A percentile compares a stretch with the other conserved stretches of the same genome.
These are phyloP conservation scores for Cerceris rybyensis DNA, from an alignment of 2,888 invertebrate genomes.

Conservation along the genomic window DNA sequence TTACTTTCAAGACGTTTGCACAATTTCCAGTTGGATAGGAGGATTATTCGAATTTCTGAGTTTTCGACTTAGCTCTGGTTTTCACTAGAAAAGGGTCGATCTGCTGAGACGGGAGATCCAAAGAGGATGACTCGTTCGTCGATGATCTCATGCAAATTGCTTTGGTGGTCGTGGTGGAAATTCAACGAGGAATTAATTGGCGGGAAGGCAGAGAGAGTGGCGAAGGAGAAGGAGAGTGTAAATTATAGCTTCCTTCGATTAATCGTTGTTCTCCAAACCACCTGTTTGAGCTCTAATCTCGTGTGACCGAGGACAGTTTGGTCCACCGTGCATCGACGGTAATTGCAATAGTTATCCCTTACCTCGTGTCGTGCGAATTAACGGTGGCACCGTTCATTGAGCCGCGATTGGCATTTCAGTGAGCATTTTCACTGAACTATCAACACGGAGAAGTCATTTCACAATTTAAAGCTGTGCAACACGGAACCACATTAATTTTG, in stretches of 20 bases:
- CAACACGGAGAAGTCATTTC: neutral
- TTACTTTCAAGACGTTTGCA: no score
- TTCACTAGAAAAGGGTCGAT: no score
- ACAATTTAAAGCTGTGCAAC: neutral
- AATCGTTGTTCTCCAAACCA: conserved; percentile 57
- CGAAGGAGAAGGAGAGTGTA: conserved; percentile 4
- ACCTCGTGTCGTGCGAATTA: conserved; percentile 30
- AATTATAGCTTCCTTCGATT: conserved; percentile 60
- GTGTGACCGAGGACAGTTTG: conserved; percentile 27
- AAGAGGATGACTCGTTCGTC: no score
- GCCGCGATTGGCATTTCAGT: conserved; percentile 3
- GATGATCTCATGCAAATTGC: no score
- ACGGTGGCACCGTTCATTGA: conserved; percentile 21
- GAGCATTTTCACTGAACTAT: neutral
- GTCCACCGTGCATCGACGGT: conserved; percentile 40
- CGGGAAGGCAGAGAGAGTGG: conserved; percentile 1
- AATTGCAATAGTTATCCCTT: conserved; percentile 47
- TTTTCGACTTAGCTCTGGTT: no score
- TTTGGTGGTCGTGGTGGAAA: no score
- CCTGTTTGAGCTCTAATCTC: conserved; percentile 60
- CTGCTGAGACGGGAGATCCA: no score
- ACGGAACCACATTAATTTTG: no score
- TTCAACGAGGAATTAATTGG: no score
- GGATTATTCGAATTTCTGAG: neutral
- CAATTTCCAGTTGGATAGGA: neutral